Base-by-base conservation (phyloP, 2,888 invertebrate species). In the Odontomyia ornata region DNA sequence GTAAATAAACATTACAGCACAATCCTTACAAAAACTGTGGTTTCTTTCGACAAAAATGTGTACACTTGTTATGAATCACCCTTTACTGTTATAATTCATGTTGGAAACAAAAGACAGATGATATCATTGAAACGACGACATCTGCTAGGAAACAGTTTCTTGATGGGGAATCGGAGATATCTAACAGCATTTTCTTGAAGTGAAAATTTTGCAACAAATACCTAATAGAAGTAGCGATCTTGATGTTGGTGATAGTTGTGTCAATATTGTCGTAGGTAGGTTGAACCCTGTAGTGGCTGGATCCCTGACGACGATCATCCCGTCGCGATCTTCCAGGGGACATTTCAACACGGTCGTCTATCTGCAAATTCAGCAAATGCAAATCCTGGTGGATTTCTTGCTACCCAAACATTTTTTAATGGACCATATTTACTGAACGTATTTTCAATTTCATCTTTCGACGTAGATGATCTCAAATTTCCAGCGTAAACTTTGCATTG, bases 261-360 rank as follows among this genome's bases (percentile, higher is more conserved):
- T 78, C 76, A 76, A 43, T 76, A 25, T 69, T 43, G 73, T 73
- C 36, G 57, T 73, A 30, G 65, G 80, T 79, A 80, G 79, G 77
- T 73, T 72, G 76, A 64, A 69, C 76, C 80, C 82, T 80, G 79
- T 81, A 81, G 13, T 82, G 77, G 18, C 82, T 83, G 9, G 85
- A 83, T 2, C 86, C 83, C 0, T 86, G 84, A 46, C 88, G 85
- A 77, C 90, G 91, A 80, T 91, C 92, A 76, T 92, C 93, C 81
- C 91, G 90, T 73, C 95, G 89, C 72, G 93, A 94, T 81, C 95
- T 90, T 0, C 96, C 96, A 80, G 93, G 95, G 0, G 96, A 96
- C 96, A 96, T 96, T 88, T 97, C 96, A 18, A 96, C 96, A 79
- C 96, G 91, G 75, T n/a, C n/a, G n/a, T n/a, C n/a, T n/a, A n/a